Base-by-base conservation (phyloP, 2,888 invertebrate species). In the Conops quadrifasciatus region DNA sequence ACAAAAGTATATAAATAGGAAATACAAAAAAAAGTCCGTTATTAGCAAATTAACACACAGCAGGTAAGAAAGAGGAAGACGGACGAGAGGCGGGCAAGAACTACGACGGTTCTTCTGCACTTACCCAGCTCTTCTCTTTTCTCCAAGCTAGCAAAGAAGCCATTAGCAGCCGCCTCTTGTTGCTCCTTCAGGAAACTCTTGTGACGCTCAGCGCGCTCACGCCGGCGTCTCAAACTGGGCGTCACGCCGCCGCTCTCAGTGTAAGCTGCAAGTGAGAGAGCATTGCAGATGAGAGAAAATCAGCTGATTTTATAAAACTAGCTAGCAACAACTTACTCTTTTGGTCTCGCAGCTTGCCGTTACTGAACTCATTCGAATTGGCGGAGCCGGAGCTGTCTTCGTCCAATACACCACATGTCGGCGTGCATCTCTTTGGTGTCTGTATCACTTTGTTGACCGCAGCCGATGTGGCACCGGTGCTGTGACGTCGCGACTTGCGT, bases 101-200 rank as follows among this genome's bases (percentile, higher is more conserved):
- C 7, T 21, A 21, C 56, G 26, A 24, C 5, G 16, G 28, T 28
- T 59, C 59, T 15, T 13, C n/a, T n/a, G 15, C 4, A 72, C 83
- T 78, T 77, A 86, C 86, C 85, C 68, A 83, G 77, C 69, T 79
- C 83, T 69, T 84, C 84, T 15, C 82, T 79, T 71, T 83, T 79
- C 21, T 84, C 82, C 0, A 82, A 72, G 2, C 80, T 77, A 2
- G 80, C 82, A 73, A 80, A 81, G 45, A 81, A 79, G 26, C 83
- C 83, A 75, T 81, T 83, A 30, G 74, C 74, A 0, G 82, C 82
- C 7, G 89, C 89, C 86, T 94, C 93, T 82, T 93, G 94, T 80
- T 95, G 95, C 79, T 95, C 94, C 80, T 91, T 90, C 79, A 94
- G 92, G 80, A 94, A 94, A 81, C 92, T 93, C 70, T 93, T 91